Base-by-base conservation (phyloP, 1,140 invertebrate genomes). In the Bombus terrestris region DNA sequence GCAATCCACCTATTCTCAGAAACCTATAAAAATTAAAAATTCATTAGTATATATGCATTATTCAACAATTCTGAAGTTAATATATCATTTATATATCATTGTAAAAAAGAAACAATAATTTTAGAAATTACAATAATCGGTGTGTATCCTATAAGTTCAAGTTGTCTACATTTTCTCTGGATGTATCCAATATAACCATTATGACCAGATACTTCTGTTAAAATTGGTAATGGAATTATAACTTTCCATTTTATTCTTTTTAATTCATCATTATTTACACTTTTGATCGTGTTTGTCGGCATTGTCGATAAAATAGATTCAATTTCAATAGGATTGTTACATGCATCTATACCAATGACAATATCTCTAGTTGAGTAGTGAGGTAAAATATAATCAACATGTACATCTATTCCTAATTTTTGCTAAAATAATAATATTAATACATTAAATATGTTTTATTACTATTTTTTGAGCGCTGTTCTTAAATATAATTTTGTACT, bases 81-180 rank as follows among this genome's bases (percentile, higher is more conserved):
- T 25, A 9, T n/a, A 57, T 43, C 18, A 37, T 22, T 47, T 74
- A 32, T 53, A 25, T 76, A 76, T 76, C 2, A 32, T 47, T 59
- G 25, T 22, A 39, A 66, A 37, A 68, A 12, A 37, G 9, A 22
- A 68, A 37, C 22, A 8, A 71, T 39, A 69, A 78, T 78, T 32
- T 32, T 78, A 68, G 68, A 81, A 78, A 95, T 95, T 94, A 97
- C 96, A 87, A 95, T 64, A 83, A 96, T 86, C 3, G 96, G 95
- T 74, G 90, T 95, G 87, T 97, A 97, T 74, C 96, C 96, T 74
- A 97, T 90, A 85, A 94, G 92, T 79, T 93, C 81, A 5, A 97
- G 92, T 76, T 97, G 96, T 62, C 96, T 94, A 3, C 96, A 57
- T 92, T 96, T 96, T 92, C 95, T 93, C 28, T 90, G 86, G 28